Conservation (phyloP, 2,113 vertebrate genomes). For the Rhynchopsitta pachyrhyncha region DNA sequence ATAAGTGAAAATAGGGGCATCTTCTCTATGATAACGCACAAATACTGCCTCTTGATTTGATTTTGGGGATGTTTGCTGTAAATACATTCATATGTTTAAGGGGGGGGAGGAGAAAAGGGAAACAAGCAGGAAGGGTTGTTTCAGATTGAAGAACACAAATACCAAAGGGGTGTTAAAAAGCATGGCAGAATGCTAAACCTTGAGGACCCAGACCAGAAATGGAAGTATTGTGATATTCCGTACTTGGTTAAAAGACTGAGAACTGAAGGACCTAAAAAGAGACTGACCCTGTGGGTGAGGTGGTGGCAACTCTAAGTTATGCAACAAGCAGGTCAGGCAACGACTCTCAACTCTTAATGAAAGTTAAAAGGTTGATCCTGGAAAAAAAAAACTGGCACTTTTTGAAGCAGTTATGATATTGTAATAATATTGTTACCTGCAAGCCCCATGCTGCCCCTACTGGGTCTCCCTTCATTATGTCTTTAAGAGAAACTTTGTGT, state of each 20-base stretch:
- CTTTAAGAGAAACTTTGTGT: background rate
- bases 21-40: background rate
- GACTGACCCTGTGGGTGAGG: background rate
- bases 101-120: background rate
- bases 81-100: background rate
- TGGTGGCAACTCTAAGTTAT: background rate
- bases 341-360: background rate
- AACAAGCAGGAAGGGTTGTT: background rate
- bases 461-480: background rate
- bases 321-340: background rate
- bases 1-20: background rate
- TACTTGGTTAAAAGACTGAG: background rate
- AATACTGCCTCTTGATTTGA: background rate
- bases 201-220: background rate
- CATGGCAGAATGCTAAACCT: background rate
- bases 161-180: background rate
- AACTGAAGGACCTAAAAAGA: background rate
- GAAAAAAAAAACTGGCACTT: background rate
- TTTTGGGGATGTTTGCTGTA: background rate
- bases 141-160: background rate
- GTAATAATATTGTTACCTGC: background rate
- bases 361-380: background rate
- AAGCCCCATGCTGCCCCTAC: background rate
- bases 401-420: background rate
- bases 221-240: background rate